phyloP scores from a whole-genome alignment of 2,888 invertebrate genomes.

The Cheilosia pagana region DNA sequence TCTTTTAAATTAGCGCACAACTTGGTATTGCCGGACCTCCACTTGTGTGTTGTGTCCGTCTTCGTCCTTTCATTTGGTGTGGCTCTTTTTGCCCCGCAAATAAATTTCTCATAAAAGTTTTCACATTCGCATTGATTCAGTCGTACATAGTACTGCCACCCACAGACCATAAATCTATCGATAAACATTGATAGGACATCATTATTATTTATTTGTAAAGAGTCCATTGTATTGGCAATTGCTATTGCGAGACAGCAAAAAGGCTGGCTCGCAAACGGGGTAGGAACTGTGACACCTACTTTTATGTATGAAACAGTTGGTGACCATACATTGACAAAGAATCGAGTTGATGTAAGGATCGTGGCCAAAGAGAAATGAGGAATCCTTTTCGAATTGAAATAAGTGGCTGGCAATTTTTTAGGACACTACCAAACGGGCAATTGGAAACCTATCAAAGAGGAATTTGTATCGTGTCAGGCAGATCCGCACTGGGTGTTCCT shows the following conservation, averaged over 20 bases:
- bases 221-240: constrained; percentile 38
- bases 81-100: constrained; percentile 14
- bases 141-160: constrained; percentile 16
- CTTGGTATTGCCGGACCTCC: constrained; percentile 22
- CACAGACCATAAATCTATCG: constrained; percentile 66
- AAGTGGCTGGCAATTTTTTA: constrained; percentile 51
- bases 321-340: constrained; percentile 3
- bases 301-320: constrained; percentile 13
- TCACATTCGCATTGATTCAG: constrained; percentile 41
- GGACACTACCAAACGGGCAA: constrained; percentile 28
- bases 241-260: constrained; percentile 53
- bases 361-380: constrained; percentile 44
- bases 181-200: constrained; percentile 73
- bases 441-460: constrained; percentile 49
- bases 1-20: constrained; percentile 52
- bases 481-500: constrained; percentile 7
- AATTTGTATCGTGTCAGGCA: constrained; percentile 51
- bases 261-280: constrained; percentile 42
- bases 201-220: constrained; percentile 71
- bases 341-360: constrained; percentile 6
- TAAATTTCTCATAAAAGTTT: constrained; percentile 67
- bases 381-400: constrained; percentile 60
- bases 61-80: neutral
- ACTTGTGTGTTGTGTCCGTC: neutral
- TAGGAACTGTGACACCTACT: constrained; percentile 40